These are phyloP conservation scores for Pandemis corylana DNA, from an alignment of 2,888 invertebrate genomes.

Conservation along the genomic window DNA sequence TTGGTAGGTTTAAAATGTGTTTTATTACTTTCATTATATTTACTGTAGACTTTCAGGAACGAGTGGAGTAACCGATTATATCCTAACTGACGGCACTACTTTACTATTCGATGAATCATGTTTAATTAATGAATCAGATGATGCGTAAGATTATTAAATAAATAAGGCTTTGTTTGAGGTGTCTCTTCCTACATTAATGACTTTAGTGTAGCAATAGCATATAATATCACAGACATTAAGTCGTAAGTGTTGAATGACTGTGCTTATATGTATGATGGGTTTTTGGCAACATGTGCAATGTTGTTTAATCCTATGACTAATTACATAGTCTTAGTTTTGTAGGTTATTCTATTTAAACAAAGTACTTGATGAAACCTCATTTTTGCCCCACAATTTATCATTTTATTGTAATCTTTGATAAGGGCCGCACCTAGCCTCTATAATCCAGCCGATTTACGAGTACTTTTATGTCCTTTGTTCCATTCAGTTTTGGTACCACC, in stretches of 20 bases:
- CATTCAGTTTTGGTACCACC: conserved; percentile 43
- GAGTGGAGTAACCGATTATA: neutral
- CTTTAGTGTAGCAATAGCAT: neutral
- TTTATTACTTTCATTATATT: neutral
- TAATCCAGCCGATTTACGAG: conserved; percentile 54
- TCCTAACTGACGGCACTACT: neutral
- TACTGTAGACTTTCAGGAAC: neutral
- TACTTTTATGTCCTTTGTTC: conserved; percentile 15
- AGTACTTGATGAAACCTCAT: conserved; percentile 23
- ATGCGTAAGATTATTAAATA: conserved; percentile 28
- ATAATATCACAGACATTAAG: neutral
- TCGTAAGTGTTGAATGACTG: no score
- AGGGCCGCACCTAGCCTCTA: conserved; percentile 65
- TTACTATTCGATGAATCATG: conserved; percentile 23
- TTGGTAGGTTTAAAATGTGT: conserved; percentile 59
- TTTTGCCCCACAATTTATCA: conserved; percentile 36
- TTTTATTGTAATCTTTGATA: conserved; percentile 58
- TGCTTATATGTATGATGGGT: neutral
- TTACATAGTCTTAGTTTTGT: neutral
- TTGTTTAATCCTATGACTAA: neutral
- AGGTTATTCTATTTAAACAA: conserved; percentile 4
- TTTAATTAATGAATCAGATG: conserved; percentile 30
- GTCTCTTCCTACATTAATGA: neutral
- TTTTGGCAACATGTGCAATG: neutral
- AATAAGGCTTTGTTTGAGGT: conserved; percentile 20